Percentiles rank a stretch among this genome's conserved stretches.
Conservation (phyloP, 2,797 vertebrate genomes). For the Megalops cyprinoides region DNA sequence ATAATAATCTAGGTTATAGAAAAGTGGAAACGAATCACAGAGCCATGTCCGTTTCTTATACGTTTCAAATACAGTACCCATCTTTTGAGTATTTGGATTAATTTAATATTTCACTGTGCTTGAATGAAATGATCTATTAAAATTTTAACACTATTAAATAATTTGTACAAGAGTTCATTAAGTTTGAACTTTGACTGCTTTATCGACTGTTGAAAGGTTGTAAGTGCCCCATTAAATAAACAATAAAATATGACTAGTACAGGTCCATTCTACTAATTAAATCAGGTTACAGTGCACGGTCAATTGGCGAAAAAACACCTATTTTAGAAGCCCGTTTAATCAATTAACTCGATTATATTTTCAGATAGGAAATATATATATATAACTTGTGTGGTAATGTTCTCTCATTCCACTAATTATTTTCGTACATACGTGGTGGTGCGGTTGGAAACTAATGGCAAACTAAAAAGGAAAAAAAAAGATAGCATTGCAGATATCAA, state of each 20-base stretch:
- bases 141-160: constrained; percentile 18
- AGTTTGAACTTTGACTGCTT: constrained; percentile 34
- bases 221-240: constrained; percentile 32
- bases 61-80: constrained; percentile 20
- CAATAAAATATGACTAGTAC: constrained; percentile 28
- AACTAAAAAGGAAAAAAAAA: constrained; percentile 11
- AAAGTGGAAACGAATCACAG: neutral
- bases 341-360: constrained; percentile 3
- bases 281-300: constrained; percentile 24
- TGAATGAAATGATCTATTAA: constrained; percentile 20
- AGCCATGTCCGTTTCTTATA: neutral
- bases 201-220: constrained; percentile 30
- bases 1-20: neutral
- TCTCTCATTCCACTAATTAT: no score
- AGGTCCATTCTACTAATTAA: constrained; percentile 31
- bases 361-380: neutral
- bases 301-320: constrained; percentile 16
- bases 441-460: neutral
- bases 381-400: no score
- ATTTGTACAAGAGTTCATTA: constrained; percentile 35
- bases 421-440: neutral
- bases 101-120: neutral
- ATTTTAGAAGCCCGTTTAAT: constrained; percentile 23
- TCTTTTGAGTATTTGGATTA: constrained; percentile 13
- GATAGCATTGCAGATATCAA: constrained; percentile 6